These are phyloP conservation scores for Xenopus tropicalis DNA, from an alignment of 2,113 vertebrate genomes.

Conservation along the genomic window DNA sequence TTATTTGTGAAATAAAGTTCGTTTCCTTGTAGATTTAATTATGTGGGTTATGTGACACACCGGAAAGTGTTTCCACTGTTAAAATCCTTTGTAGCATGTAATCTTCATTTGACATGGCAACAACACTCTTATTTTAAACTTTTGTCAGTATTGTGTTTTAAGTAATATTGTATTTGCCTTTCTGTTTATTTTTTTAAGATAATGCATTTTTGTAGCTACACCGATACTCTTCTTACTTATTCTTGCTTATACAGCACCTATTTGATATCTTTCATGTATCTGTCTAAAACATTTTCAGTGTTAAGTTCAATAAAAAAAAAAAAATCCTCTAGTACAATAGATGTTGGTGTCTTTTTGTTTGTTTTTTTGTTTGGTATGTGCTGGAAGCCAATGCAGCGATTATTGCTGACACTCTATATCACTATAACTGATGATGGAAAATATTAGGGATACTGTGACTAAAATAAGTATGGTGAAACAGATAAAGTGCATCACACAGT, in stretches of 20 bases:
- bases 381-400: no score
- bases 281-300: constrained; percentile 53
- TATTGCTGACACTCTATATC: no score
- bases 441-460: no score
- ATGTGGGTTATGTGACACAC: no score
- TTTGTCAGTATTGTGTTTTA: constrained; percentile 22
- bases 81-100: neutral
- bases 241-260: constrained; percentile 48
- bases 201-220: constrained; percentile 7
- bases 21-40: no score
- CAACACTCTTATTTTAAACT: neutral
- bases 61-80: no score
- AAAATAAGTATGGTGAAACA: no score
- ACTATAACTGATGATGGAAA: no score
- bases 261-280: constrained; percentile 48
- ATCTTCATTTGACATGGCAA: neutral
- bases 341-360: neutral
- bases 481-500: no score
- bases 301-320: constrained; percentile 58
- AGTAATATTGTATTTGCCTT: constrained; percentile 29
- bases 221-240: constrained; percentile 23
- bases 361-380: no score
- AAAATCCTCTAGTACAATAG: neutral
- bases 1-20: no score
- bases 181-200: no score